Evolutionary conservation across 1,140 invertebrate genomes (phyloP).

Genomic region (Drosophila yakuba): DNA sequence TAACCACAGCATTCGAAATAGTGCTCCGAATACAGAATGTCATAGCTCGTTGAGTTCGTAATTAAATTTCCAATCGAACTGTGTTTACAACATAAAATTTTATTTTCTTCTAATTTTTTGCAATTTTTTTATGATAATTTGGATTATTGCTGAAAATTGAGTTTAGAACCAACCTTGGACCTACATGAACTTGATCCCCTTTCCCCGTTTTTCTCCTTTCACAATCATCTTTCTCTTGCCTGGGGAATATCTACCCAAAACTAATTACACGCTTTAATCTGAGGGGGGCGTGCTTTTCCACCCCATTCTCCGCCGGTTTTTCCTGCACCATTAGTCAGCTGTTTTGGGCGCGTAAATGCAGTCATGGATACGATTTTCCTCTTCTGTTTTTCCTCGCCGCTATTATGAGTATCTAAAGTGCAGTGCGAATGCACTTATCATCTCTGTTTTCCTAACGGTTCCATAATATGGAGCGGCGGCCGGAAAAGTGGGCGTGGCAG

Average conservation of each 20-base stretch:
- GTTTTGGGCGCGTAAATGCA: slow-evolving; percentile 43
- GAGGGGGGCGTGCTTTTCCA: slow-evolving; percentile 18
- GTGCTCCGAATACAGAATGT: too few relatives aligned
- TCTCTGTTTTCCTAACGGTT: slow-evolving; percentile 38
- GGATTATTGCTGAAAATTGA: too few relatives aligned
- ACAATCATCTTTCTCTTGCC: neutral
- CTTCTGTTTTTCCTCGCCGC: slow-evolving; percentile 13
- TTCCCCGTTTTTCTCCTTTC: too few relatives aligned
- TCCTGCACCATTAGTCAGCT: slow-evolving; percentile 39
- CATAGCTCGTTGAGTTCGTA: too few relatives aligned
- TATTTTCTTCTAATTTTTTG: too few relatives aligned
- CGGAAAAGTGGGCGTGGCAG: slow-evolving; percentile 13
- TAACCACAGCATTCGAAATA: too few relatives aligned
- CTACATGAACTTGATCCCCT: slow-evolving; percentile 22
- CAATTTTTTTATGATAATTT: too few relatives aligned
- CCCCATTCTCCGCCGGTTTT: slow-evolving; percentile 12
- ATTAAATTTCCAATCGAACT: too few relatives aligned
- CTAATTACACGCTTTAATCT: slow-evolving; percentile 43
- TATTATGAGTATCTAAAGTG: slow-evolving; percentile 7
- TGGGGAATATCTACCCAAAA: slow-evolving; percentile 29
- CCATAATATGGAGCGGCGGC: neutral
- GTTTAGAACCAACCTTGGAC: slow-evolving; percentile 10
- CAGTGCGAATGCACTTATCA: slow-evolving; percentile 33
- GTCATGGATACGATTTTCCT: slow-evolving; percentile 46
- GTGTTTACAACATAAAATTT: too few relatives aligned